phyloP scores from a whole-genome alignment of 2,888 invertebrate species.

The Biston stratarius region DNA sequence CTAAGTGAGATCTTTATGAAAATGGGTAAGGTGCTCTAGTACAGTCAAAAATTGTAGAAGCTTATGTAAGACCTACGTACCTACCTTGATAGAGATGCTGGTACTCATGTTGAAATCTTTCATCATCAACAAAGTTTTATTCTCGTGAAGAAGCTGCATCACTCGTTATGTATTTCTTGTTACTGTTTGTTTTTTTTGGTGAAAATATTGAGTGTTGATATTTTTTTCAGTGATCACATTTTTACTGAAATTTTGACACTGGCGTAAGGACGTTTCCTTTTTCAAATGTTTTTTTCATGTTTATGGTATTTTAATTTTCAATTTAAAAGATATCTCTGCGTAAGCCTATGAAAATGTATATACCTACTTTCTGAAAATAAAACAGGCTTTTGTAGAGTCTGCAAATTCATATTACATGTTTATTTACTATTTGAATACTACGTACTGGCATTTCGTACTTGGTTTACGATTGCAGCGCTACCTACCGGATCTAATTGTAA shows the following conservation, averaged over 20 bases:
- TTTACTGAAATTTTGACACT: constrained; percentile 69
- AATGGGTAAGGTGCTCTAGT: not conserved
- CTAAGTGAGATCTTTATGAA: not conserved
- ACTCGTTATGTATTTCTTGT: constrained; percentile 45
- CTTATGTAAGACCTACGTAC: constrained; percentile 12
- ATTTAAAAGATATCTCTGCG: not conserved
- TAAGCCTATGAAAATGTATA: not conserved
- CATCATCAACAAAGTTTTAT: constrained; percentile 57
- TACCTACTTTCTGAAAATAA: not conserved
- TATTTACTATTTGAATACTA: too few relatives aligned
- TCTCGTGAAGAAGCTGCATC: constrained; percentile 76
- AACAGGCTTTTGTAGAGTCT: too few relatives aligned
- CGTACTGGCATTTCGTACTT: too few relatives aligned
- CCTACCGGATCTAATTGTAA: too few relatives aligned
- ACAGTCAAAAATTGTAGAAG: too few relatives aligned
- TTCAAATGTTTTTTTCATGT: constrained; percentile 54
- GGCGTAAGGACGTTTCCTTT: constrained; percentile 60
- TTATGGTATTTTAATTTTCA: constrained; percentile 8
- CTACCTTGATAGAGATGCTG: constrained; percentile 51
- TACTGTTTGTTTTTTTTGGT: constrained; percentile 14
- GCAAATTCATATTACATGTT: too few relatives aligned
- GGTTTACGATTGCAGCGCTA: too few relatives aligned
- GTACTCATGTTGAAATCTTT: constrained; percentile 61
- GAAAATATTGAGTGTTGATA: constrained; percentile 39
- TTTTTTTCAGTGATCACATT: constrained; percentile 66